Evolutionary conservation across 1,140 invertebrate species (phyloP).

Genomic region (Hormaphis cornu): DNA sequence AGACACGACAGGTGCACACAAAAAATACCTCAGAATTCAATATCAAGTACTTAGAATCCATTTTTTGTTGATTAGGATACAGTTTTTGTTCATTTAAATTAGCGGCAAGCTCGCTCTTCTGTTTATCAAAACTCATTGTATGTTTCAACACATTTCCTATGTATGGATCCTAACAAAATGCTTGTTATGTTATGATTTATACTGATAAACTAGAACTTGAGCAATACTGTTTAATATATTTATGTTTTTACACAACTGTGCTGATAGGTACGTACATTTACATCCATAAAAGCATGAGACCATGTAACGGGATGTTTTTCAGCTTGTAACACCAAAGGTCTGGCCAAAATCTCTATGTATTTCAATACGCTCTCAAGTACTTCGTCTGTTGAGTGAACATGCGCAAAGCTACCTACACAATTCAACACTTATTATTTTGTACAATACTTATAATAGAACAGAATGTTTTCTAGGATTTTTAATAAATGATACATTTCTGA

Average conservation of each 20-base stretch:
- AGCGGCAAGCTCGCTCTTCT: slow-evolving; percentile 41
- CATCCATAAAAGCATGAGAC: slow-evolving; percentile 80
- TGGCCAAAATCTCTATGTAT: slow-evolving; percentile 81
- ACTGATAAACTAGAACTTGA: not conserved
- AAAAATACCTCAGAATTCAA: slow-evolving; percentile 33
- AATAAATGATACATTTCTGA: too few relatives aligned
- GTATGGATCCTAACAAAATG: slow-evolving; percentile 43
- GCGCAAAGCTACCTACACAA: slow-evolving; percentile 71
- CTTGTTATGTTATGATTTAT: slow-evolving; percentile 13
- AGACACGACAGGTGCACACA: not conserved
- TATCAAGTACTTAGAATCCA: slow-evolving; percentile 36
- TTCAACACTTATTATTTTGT: slow-evolving; percentile 33
- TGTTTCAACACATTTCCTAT: slow-evolving; percentile 43
- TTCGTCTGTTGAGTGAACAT: slow-evolving; percentile 86
- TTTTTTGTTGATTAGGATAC: slow-evolving; percentile 35
- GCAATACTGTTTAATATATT: not conserved
- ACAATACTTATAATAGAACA: too few relatives aligned
- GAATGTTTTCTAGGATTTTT: too few relatives aligned
- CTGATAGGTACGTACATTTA: slow-evolving; percentile 58
- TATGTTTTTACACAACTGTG: not conserved
- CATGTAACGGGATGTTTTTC: slow-evolving; percentile 70
- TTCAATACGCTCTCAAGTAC: slow-evolving; percentile 86
- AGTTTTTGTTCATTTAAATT: slow-evolving; percentile 40
- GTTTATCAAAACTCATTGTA: slow-evolving; percentile 42
- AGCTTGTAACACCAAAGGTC: slow-evolving; percentile 70